Evolutionary conservation across 2,888 invertebrate species (phyloP), one percentile per base, ranked within the genome.

Genomic region (Digitonthophagus gazella): DNA sequence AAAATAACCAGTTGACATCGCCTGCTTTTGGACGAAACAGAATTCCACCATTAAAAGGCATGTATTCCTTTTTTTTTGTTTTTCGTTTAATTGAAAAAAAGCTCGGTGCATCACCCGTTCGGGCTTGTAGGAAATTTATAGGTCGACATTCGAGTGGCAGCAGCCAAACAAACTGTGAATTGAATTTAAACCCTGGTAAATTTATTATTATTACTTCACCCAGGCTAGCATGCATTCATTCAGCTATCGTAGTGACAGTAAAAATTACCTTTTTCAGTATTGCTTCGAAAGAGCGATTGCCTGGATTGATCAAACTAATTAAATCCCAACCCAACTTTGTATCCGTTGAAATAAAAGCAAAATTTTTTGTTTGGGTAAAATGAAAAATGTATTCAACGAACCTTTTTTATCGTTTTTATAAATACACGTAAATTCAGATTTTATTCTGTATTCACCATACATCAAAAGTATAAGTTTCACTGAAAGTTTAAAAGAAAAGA

Each of bases 121-220:
- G 28, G 28, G 28, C 28, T 44, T 44, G 28, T 44, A 44, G 28
- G 61, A 61, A 61, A 61, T 61, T 61, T 61, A 61, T 61, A n/a
- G 61, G n/a, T 61, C 61, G 61, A 61, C 61, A 20, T 61, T 20
- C 18, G n/a, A 61, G 61, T 61, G 61, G 61, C 61, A 19, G 61
- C 61, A 20, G 61, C 61, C 61, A 61, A 61, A 61, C 61, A 61
- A 61, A 61, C 61, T 61, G 61, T 61, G 61, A 61, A 61, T 61
- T 61, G 61, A 18, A 61, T 61, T 61, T 61, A 61, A 61, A 61
- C 20, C 61, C 61, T n/a, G 19, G 19, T 61, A 61, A 61, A 61
- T 61, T 61, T 61, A 61, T 61, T 61, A 61, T 61, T 61, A 61
- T 61, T 61, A 61, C 61, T 18, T 61, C 20, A 61, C 61, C n/a